These are phyloP conservation scores for Drosophila littoralis DNA, from an alignment of 1,140 invertebrate genomes.

Conservation along the genomic window DNA sequence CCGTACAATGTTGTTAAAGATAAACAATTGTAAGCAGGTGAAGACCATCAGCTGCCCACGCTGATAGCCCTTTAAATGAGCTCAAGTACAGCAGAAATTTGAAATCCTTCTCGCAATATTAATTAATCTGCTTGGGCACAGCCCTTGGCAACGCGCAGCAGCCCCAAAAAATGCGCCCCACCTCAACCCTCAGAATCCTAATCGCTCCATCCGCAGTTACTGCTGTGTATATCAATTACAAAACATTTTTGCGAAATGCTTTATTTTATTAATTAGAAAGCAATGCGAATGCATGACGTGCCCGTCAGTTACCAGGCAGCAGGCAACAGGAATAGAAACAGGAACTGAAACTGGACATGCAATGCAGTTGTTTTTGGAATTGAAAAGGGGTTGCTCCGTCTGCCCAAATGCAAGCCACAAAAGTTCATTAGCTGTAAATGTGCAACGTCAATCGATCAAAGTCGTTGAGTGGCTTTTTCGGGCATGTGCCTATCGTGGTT, in stretches of 20 bases:
- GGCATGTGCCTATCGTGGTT: conserved; percentile 13
- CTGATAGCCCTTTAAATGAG: conserved; percentile 35
- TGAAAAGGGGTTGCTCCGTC: conserved; percentile 7
- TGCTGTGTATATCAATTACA: conserved; percentile 65
- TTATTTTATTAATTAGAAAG: conserved; percentile 73
- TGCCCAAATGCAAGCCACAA: conserved; percentile 57
- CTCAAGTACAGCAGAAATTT: conserved; percentile 30
- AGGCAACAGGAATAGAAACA: conserved; percentile 1
- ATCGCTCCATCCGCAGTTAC: background rate
- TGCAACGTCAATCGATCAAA: conserved; percentile 65
- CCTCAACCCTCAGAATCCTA: conserved; percentile 1
- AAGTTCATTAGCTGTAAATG: conserved; percentile 65
- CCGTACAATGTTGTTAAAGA: conserved; percentile 19
- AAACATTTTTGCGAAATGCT: conserved; percentile 44
- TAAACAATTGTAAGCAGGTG: conserved; percentile 30
- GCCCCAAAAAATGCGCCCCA: conserved; percentile 35
- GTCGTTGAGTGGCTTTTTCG: conserved; percentile 36
- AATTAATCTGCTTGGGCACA: conserved; percentile 49
- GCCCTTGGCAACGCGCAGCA: conserved; percentile 38
- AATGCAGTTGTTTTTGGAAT: conserved; percentile 32
- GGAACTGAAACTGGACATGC: conserved; percentile 43
- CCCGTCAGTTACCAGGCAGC: conserved; percentile 1
- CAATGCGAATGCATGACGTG: conserved; percentile 40
- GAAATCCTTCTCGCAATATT: conserved; percentile 25
- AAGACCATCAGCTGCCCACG: conserved; percentile 34